Evolutionary conservation across 2,888 invertebrate genomes (phyloP).

Genomic region (Xanthia icteritia): DNA sequence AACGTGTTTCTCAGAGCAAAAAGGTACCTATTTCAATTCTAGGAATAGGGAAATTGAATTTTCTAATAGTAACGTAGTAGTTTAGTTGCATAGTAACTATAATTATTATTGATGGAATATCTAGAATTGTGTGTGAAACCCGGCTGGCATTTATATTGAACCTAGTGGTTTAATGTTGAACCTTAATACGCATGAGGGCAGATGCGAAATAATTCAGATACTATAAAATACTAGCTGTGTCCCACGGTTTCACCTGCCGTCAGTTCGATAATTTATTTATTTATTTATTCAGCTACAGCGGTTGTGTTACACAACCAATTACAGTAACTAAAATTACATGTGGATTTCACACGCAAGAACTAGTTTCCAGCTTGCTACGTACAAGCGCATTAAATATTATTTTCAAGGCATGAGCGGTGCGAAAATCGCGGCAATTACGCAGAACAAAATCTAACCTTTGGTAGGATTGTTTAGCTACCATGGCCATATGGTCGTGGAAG

Average conservation of each 20-base stretch:
- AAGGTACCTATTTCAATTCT: background rate
- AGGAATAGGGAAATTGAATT: background rate
- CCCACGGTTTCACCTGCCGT: background rate
- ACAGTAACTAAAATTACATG: too few relatives aligned
- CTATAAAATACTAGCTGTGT: background rate
- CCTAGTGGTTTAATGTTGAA: background rate
- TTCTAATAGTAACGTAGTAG: background rate
- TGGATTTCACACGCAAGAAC: too few relatives aligned
- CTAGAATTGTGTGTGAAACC: background rate
- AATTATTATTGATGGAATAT: conserved; percentile 2
- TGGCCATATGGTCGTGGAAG: too few relatives aligned
- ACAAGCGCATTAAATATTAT: too few relatives aligned
- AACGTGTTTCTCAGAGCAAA: background rate
- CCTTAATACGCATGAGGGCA: background rate
- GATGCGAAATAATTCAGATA: background rate
- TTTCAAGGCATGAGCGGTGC: too few relatives aligned
- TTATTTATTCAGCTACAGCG: too few relatives aligned
- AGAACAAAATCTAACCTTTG: too few relatives aligned
- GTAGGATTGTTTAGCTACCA: too few relatives aligned
- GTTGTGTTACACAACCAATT: too few relatives aligned
- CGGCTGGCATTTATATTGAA: background rate
- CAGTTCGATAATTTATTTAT: too few relatives aligned
- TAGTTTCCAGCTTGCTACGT: too few relatives aligned
- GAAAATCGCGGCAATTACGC: too few relatives aligned
- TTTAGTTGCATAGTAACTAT: background rate